Percentiles rank a stretch among this genome's conserved stretches.
phyloP scores from a whole-genome alignment of 1,140 invertebrate species.

The Potamilus streckersoni region DNA sequence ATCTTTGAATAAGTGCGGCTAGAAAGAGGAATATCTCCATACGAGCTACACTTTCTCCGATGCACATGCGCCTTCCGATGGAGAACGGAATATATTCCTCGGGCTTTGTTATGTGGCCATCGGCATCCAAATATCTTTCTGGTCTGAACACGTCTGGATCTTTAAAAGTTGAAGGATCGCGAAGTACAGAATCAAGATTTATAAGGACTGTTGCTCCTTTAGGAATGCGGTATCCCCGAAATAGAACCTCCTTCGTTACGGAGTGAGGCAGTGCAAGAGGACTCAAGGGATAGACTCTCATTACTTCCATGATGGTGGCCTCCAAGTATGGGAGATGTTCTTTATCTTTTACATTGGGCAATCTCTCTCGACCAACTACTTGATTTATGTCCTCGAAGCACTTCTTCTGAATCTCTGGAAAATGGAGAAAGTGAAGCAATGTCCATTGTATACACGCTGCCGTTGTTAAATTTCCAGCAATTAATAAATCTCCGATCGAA shows the following conservation, averaged over 20 bases:
- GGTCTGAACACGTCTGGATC: slow-evolving; percentile 28
- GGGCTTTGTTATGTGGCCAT: slow-evolving; percentile 1
- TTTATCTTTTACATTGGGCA: slow-evolving; percentile 22
- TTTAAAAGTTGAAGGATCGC: slow-evolving; percentile 22
- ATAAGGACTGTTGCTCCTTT: slow-evolving; percentile 23
- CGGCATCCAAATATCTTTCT: slow-evolving; percentile 24
- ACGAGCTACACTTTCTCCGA: slow-evolving; percentile 40
- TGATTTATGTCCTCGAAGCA: slow-evolving; percentile 88
- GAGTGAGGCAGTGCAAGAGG: slow-evolving; percentile 64
- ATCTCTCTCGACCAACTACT: slow-evolving; percentile 28
- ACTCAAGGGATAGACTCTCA: slow-evolving; percentile 36
- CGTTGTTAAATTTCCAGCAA: slow-evolving; percentile 91
- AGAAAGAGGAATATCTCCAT: slow-evolving; percentile 46
- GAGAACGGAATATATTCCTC: slow-evolving; percentile 23
- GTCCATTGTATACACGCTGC: slow-evolving; percentile 88
- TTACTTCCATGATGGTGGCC: slow-evolving; percentile 39
- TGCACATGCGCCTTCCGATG: slow-evolving; percentile 34
- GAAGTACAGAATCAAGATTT: slow-evolving; percentile 22
- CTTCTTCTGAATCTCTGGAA: slow-evolving; percentile 75
- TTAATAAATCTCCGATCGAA: slow-evolving; percentile 79
- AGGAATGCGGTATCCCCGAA: slow-evolving; percentile 32
- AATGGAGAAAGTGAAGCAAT: slow-evolving; percentile 76
- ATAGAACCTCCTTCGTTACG: slow-evolving; percentile 44
- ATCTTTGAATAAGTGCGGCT: slow-evolving; percentile 37
- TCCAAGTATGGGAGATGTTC: slow-evolving; percentile 29